Conservation (phyloP, 2,888 invertebrate genomes). For the Sisyra nigra region DNA sequence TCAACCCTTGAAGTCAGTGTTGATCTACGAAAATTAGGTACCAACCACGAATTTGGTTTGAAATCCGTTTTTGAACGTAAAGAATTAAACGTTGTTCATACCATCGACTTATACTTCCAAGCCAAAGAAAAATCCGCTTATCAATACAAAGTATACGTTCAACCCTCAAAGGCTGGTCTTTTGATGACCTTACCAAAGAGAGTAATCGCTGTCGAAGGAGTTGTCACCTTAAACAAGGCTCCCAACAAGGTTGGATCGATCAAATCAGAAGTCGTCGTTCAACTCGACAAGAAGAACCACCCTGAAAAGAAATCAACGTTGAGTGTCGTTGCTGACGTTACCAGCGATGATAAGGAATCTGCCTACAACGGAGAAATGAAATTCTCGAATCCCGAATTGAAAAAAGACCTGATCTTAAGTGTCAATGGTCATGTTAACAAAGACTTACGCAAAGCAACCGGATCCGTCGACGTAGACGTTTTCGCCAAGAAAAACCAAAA, state of each 20-base stretch:
- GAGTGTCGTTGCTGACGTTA: slow-evolving; percentile 34
- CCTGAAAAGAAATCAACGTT: slow-evolving; percentile 51
- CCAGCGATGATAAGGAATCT: slow-evolving; percentile 29
- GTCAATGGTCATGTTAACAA: slow-evolving; percentile 28
- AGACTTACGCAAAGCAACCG: slow-evolving; percentile 22
- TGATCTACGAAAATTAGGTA: slow-evolving; percentile 57
- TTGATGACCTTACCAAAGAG: slow-evolving; percentile 51
- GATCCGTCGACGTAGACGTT: slow-evolving; percentile 35
- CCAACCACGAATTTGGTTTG: slow-evolving; percentile 57
- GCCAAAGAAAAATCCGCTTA: slow-evolving; percentile 53
- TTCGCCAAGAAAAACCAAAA: slow-evolving; percentile 41
- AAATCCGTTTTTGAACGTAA: slow-evolving; percentile 45
- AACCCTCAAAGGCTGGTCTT: slow-evolving; percentile 45
- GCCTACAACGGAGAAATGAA: slow-evolving; percentile 38
- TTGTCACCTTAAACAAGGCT: slow-evolving; percentile 13
- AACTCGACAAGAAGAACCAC: slow-evolving; percentile 52
- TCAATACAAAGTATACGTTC: slow-evolving; percentile 46
- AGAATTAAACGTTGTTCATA: slow-evolving; percentile 42
- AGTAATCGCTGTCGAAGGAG: slow-evolving; percentile 43
- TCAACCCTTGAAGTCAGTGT: slow-evolving; percentile 47
- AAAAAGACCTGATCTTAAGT: slow-evolving; percentile 33
- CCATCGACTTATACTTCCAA: slow-evolving; percentile 54
- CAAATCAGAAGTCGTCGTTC: slow-evolving; percentile 44
- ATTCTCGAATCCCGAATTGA: slow-evolving; percentile 49
- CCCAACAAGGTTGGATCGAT: slow-evolving; percentile 34